phyloP scores from a whole-genome alignment of 2,888 invertebrate species.

The Dynastes tityus region DNA sequence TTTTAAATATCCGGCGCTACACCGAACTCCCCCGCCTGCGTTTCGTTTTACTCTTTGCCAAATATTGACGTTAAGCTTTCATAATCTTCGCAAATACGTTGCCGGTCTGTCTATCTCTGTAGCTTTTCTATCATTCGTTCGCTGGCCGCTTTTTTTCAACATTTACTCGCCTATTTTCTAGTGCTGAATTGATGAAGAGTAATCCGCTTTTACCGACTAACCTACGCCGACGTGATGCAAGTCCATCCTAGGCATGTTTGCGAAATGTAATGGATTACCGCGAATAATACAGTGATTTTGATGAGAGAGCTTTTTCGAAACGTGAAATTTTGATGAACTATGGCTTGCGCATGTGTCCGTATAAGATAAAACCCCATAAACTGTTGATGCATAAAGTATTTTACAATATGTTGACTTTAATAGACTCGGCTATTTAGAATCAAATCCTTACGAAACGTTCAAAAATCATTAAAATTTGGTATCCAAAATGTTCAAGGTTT shows the following conservation, averaged over 20 bases:
- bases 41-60: background rate
- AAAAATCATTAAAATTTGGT: too few species aligned
- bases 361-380: background rate
- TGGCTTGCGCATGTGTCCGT: background rate
- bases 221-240: too few species aligned
- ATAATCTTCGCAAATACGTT: slow-evolving; percentile 4
- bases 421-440: too few species aligned
- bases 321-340: background rate
- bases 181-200: background rate
- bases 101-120: background rate
- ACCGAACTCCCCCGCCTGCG: background rate
- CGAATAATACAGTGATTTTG: too few species aligned
- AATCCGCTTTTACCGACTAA: too few species aligned
- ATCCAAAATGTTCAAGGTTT: too few species aligned
- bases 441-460: too few species aligned
- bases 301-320: background rate
- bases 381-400: too few species aligned
- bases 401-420: too few species aligned
- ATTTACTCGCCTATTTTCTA: background rate
- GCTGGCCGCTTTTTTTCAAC: background rate
- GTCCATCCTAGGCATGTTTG: too few species aligned
- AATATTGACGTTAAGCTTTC: slow-evolving; percentile 4
- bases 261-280: too few species aligned
- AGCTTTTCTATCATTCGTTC: background rate
- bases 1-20: slow-evolving; percentile 21